phyloP scores from a whole-genome alignment of 2,113 vertebrate genomes.

The Carettochelys insculpta region DNA sequence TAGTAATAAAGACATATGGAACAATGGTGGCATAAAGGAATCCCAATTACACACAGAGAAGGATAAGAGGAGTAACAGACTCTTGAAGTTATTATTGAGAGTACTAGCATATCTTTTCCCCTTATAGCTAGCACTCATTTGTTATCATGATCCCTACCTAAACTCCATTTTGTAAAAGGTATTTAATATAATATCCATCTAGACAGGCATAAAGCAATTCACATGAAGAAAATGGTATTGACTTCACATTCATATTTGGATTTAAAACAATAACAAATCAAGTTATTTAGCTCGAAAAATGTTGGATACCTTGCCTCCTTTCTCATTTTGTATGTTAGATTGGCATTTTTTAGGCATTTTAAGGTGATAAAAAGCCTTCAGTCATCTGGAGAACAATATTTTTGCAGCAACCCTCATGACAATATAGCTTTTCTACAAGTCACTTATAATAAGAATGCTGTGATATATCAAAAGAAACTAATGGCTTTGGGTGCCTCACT shows the following conservation, averaged over 20 bases:
- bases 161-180: not conserved
- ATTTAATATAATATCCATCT: not conserved
- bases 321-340: not conserved
- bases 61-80: not conserved
- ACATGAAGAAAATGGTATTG: not conserved
- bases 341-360: not conserved
- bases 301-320: not conserved
- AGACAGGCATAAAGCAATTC: not conserved
- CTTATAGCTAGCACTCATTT: not conserved
- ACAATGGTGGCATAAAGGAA: not conserved
- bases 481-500: not conserved
- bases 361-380: not conserved
- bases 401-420: not conserved
- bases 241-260: not conserved
- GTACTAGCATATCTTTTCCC: not conserved
- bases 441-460: not conserved
- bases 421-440: not conserved
- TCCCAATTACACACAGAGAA: not conserved
- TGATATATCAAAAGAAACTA: not conserved
- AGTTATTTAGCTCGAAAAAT: not conserved
- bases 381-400: not conserved
- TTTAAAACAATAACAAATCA: not conserved
- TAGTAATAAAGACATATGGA: not conserved
- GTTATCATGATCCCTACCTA: not conserved
- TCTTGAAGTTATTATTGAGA: not conserved